Evolutionary conservation across 2,797 vertebrate genomes (phyloP), one percentile per base, ranked within the genome.

Genomic region (Rhinichthys osculus): DNA sequence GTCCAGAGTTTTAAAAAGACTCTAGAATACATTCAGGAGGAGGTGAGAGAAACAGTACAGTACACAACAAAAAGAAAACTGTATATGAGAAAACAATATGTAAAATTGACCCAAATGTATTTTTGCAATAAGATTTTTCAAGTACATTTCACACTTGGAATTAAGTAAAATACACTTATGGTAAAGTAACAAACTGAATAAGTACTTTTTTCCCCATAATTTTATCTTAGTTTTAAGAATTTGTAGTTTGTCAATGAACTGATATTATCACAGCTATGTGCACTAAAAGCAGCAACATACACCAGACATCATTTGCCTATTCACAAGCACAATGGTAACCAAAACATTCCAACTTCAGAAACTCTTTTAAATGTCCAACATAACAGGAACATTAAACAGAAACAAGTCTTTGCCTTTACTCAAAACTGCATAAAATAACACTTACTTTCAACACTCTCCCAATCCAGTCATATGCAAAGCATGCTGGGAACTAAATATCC

Each of bases 1-100:
- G 3, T 79, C 2, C 6, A 35, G 35, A 13, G n/a, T 73, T 87
- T 90, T 42, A 1, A 85, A 33, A 2, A 1, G 5, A 67, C 59
- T 42, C 14, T 92, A 50, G 3, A 77, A 0, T 40, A 54, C 9
- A 23, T 92, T 83, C 91, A 92, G 85, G 0, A 1, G 3, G 0
- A 89, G 85, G 90, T 91, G 71, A 87, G 82, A 67, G 33, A 33
- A 50, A 66, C 14, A 33, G 71, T 13, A 87, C 74, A 52, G 14
- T 40, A 81, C 35, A 78, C 57, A 52, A 52, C 3, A 72, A n/a
- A n/a, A 52, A 57, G 4, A 76, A 54, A 50, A 16, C 5, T 35
- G 30, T 9, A 47, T 17, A 73, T 47, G 7, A 44, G n/a, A 7
- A 70, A 35, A 57, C 19, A 4, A 11, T 16, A 35, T 17, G 14